Percentiles rank a stretch among this genome's conserved stretches.
phyloP scores from a whole-genome alignment of 1,140 invertebrate species.

The Drosophila takahashii region DNA sequence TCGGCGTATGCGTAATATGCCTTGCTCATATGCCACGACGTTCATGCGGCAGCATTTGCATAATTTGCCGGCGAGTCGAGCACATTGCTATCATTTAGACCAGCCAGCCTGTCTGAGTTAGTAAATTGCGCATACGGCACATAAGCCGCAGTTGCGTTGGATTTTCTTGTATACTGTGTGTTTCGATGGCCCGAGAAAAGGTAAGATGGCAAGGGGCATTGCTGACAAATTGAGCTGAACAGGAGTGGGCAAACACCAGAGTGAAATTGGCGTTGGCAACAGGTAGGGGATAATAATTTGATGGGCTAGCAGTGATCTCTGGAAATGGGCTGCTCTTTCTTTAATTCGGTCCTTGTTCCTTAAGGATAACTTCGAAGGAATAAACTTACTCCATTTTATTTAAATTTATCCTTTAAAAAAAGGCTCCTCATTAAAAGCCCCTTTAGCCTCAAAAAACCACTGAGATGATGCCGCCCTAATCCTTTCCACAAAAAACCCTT shows the following conservation, averaged over 20 bases:
- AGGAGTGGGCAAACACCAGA: constrained; percentile 11
- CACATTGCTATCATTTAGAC: constrained; percentile 75
- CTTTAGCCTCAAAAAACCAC: background rate
- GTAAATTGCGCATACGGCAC: constrained; percentile 77
- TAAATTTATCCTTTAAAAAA: background rate
- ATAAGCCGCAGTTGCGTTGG: constrained; percentile 51
- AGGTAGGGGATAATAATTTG: constrained; percentile 34
- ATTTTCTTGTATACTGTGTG: constrained; percentile 6
- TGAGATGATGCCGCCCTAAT: constrained; percentile 4
- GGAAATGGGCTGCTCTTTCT: constrained; percentile 7
- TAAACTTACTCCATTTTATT: background rate
- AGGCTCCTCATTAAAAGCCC: too few relatives aligned
- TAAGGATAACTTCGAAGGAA: background rate
- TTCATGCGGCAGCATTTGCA: constrained; percentile 55
- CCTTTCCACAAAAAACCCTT: background rate
- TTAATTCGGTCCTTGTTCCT: background rate
- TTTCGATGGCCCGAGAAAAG: constrained; percentile 8
- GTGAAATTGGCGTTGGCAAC: constrained; percentile 28
- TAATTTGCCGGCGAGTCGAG: constrained; percentile 62
- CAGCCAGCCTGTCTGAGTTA: constrained; percentile 71
- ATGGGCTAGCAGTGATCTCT: constrained; percentile 4
- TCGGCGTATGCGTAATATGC: constrained; percentile 76
- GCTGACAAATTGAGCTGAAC: constrained; percentile 36
- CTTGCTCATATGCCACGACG: constrained; percentile 65
- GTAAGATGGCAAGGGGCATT: constrained; percentile 23